Percentiles rank a stretch among this genome's conserved stretches.
These are phyloP conservation scores for Papilio dardanus DNA, from an alignment of 1,140 invertebrate genomes.

Conservation along the genomic window DNA sequence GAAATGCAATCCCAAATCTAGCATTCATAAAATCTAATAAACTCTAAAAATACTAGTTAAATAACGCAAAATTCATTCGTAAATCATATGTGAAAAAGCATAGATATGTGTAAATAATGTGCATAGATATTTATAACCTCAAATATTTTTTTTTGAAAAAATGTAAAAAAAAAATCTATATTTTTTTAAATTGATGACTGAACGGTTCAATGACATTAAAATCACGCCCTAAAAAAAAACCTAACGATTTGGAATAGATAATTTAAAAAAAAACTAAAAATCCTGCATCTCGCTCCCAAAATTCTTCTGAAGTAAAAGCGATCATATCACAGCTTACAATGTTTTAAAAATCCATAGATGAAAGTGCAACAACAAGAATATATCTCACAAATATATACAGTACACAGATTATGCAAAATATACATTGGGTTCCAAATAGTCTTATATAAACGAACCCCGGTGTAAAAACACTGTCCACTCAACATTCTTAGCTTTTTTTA, in stretches of 20 bases:
- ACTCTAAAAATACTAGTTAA: constrained; percentile 46
- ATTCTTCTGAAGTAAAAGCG: neutral
- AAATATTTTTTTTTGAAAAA: neutral
- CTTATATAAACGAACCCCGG: constrained; percentile 58
- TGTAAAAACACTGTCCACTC: constrained; percentile 72
- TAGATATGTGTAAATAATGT: constrained; percentile 39
- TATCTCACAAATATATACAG: constrained; percentile 37
- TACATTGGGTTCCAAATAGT: constrained; percentile 56
- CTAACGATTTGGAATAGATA: neutral
- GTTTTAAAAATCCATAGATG: neutral
- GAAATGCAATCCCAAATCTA: constrained; percentile 80
- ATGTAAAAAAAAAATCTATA: neutral
- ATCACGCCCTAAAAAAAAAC: neutral
- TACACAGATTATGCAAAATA: constrained; percentile 47
- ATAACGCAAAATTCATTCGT: constrained; percentile 41
- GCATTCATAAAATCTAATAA: constrained; percentile 66
- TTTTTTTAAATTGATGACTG: neutral
- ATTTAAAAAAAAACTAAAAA: neutral
- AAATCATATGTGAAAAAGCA: constrained; percentile 42
- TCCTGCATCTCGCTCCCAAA: neutral
- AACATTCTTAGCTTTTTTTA: constrained; percentile 76
- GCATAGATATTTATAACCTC: constrained; percentile 39
- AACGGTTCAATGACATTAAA: neutral
- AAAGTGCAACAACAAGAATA: constrained; percentile 42
- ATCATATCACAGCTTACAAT: neutral